Percentiles rank a stretch among this genome's conserved stretches.
These are phyloP conservation scores for Microplitis manilae DNA, from an alignment of 2,888 invertebrate species.

Conservation along the genomic window DNA sequence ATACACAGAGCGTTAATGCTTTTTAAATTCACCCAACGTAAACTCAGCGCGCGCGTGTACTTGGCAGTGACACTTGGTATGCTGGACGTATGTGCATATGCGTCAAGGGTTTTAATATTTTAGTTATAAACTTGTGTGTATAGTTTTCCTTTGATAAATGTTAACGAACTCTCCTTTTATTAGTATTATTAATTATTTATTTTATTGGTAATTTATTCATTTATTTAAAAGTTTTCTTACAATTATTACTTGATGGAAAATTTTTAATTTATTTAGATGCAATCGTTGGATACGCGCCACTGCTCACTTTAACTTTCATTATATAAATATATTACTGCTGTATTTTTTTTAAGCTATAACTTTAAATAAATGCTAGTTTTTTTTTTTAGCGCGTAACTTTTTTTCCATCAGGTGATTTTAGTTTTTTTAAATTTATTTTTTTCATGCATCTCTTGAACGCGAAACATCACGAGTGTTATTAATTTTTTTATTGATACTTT, in stretches of 20 bases:
- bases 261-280: background rate
- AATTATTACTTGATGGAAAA: background rate
- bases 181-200: background rate
- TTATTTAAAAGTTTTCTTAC: background rate
- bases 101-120: conserved; percentile 22
- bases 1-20: conserved; percentile 20
- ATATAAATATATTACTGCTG: background rate
- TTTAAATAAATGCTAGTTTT: background rate
- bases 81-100: conserved; percentile 23
- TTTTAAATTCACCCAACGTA: conserved; percentile 39
- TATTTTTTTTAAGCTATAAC: background rate
- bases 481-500: no score
- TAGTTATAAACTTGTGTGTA: conserved; percentile 7
- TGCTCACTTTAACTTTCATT: background rate
- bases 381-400: background rate
- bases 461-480: no score
- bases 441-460: no score
- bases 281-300: background rate
- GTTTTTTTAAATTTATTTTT: background rate
- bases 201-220: background rate
- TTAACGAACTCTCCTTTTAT: background rate
- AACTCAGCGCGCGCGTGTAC: conserved; percentile 25
- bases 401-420: background rate
- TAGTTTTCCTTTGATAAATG: conserved; percentile 3
- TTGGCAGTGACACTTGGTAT: conserved; percentile 41